Evolutionary conservation across 2,888 invertebrate genomes (phyloP).

Genomic region (Drosophila nr. medialis): DNA sequence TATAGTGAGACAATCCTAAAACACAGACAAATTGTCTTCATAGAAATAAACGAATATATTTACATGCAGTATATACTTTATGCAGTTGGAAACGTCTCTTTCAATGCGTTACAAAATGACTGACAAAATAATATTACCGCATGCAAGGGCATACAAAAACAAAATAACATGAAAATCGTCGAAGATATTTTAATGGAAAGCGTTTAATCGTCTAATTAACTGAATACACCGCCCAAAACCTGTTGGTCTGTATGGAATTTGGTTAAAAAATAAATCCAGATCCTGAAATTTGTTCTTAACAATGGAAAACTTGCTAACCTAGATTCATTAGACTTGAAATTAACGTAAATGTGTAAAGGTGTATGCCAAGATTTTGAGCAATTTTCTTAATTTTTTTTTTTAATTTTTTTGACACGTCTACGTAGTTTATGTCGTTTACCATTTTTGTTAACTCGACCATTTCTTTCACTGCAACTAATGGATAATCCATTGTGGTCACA

Average conservation of each 20-base stretch:
- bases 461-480: constrained; percentile 51
- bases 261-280: neutral
- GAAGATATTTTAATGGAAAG: constrained; percentile 64
- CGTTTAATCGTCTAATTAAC: constrained; percentile 66
- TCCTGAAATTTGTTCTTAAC: neutral
- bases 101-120: neutral
- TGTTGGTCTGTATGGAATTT: neutral
- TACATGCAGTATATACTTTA: neutral
- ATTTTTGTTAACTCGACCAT: neutral
- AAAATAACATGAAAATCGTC: constrained; percentile 51
- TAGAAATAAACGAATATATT: neutral
- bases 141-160: neutral
- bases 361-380: neutral
- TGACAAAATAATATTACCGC: neutral
- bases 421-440: neutral
- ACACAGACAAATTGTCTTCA: neutral
- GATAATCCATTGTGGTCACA: constrained; percentile 50
- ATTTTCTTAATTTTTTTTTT: neutral
- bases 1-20: neutral
- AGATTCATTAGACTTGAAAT: neutral
- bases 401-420: neutral
- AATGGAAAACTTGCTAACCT: neutral
- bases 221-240: constrained; percentile 39
- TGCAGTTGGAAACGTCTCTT: neutral
- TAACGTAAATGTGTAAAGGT: neutral